phyloP scores from a whole-genome alignment of 53 echinoderm and acorn worm genomes.

The Paracentrotus lividus region DNA sequence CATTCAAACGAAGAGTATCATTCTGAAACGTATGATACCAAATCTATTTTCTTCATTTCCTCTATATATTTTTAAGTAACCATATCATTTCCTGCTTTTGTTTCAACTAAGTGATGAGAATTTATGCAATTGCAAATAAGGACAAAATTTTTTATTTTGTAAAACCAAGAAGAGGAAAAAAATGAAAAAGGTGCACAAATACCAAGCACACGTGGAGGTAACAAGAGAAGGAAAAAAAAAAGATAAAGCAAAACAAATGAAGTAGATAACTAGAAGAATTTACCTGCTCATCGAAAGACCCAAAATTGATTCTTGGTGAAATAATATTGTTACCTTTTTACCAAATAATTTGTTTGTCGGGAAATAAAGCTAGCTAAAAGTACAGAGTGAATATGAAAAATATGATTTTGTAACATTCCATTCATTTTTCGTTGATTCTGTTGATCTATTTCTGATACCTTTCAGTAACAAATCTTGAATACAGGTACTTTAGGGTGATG shows the following conservation, averaged over 20 bases:
- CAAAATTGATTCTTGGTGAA: too few species aligned
- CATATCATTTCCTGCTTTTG: too few species aligned
- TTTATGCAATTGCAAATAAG: background rate
- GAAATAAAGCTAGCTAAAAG: background rate
- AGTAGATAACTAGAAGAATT: too few species aligned
- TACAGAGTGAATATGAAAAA: background rate
- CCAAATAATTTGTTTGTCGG: background rate
- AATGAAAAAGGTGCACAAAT: background rate
- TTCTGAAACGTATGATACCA: background rate
- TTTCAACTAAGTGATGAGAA: background rate
- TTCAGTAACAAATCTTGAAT: background rate
- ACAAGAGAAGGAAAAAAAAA: background rate
- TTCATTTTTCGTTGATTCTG: background rate
- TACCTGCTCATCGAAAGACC: too few species aligned
- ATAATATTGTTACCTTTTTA: background rate
- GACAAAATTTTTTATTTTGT: background rate
- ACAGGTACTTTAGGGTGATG: background rate
- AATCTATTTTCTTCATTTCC: background rate
- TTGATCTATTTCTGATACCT: constrained; percentile 11
- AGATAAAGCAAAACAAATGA: background rate
- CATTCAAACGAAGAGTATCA: background rate
- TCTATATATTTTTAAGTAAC: background rate
- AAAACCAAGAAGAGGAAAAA: background rate
- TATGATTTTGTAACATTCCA: background rate
- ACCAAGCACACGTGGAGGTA: background rate